Percentiles rank a stretch among this genome's conserved stretches.
These are phyloP conservation scores for Octonoba sinensis DNA, from an alignment of 2,888 invertebrate species.

Conservation along the genomic window DNA sequence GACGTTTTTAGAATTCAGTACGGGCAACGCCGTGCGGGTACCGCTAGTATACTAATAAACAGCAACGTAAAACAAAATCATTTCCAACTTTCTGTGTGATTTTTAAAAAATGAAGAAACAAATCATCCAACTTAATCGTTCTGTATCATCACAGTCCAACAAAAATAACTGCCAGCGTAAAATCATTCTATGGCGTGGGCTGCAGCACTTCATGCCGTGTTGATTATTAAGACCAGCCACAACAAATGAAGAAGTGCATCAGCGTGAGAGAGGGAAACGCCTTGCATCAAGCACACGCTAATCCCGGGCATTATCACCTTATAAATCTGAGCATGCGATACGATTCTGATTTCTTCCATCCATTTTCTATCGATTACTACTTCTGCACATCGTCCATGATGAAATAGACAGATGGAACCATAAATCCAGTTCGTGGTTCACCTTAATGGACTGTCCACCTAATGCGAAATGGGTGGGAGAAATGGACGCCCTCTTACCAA, in stretches of 20 bases:
- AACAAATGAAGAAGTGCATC: neutral
- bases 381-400: too few relatives aligned
- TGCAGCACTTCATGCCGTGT: constrained; percentile 7
- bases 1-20: too few relatives aligned
- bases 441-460: constrained; percentile 36
- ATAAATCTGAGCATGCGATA: constrained; percentile 51
- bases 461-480: constrained; percentile 30
- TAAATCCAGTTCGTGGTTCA: constrained; percentile 10
- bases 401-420: constrained; percentile 20
- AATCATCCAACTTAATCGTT: too few relatives aligned
- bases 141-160: too few relatives aligned
- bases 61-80: too few relatives aligned
- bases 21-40: too few relatives aligned
- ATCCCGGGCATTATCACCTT: constrained; percentile 32
- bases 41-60: too few relatives aligned
- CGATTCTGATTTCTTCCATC: constrained; percentile 35
- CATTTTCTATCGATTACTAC: constrained; percentile 30
- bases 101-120: too few relatives aligned
- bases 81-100: too few relatives aligned
- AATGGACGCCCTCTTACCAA: neutral
- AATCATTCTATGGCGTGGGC: neutral
- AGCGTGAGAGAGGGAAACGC: neutral
- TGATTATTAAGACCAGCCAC: neutral
- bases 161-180: too few relatives aligned
- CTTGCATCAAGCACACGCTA: constrained; percentile 22